phyloP scores from a whole-genome alignment of 2,888 invertebrate genomes.

The Aricia artaxerxes region DNA sequence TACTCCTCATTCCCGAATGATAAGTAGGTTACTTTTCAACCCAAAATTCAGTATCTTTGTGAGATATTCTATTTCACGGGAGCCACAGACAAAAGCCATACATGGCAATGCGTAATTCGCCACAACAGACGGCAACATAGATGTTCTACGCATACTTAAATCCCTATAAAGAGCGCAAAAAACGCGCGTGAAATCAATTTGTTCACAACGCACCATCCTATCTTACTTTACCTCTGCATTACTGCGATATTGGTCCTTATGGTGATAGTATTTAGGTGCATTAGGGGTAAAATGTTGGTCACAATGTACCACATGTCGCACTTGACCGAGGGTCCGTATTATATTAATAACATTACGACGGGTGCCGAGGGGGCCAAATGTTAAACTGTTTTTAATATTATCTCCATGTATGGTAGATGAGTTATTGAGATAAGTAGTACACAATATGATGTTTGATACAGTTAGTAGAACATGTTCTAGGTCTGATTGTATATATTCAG shows the following conservation, averaged over 20 bases:
- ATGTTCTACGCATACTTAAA: constrained; percentile 24
- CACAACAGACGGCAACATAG: constrained; percentile 16
- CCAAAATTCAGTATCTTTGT: background rate
- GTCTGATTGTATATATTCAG: background rate
- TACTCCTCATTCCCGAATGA: too few relatives aligned
- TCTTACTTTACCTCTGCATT: background rate
- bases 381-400: constrained; percentile 74
- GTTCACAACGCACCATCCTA: constrained; percentile 39
- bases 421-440: constrained; percentile 38
- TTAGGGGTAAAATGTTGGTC: background rate
- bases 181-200: constrained; percentile 60
- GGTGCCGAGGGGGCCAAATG: constrained; percentile 67
- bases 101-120: background rate
- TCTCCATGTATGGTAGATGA: constrained; percentile 48
- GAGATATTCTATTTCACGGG: background rate
- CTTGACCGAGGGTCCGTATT: constrained; percentile 62
- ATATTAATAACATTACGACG: constrained; percentile 65
- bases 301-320: constrained; percentile 68
- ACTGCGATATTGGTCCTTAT: background rate
- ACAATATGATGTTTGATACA: background rate
- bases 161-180: constrained; percentile 38
- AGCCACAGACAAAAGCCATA: background rate
- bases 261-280: background rate
- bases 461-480: background rate
- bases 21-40: background rate